These are phyloP conservation scores for Pachypanchax playfairii DNA, from an alignment of 2,113 vertebrate species.

Conservation along the genomic window DNA sequence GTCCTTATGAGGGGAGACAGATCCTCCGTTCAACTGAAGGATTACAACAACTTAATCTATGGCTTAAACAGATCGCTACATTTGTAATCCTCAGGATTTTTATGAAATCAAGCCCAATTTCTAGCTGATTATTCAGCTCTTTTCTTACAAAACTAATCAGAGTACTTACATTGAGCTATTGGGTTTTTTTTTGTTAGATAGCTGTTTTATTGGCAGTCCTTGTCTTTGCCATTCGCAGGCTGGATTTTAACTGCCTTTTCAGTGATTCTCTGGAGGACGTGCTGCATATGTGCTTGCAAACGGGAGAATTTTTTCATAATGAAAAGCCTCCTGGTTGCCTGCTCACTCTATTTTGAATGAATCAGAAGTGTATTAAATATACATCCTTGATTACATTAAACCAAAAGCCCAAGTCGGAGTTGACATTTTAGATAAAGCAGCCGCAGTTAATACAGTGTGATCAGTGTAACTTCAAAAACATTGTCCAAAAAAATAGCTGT, in stretches of 20 bases:
- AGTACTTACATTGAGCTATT: not conserved
- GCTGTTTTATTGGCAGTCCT: slow-evolving; percentile 1
- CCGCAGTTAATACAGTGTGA: not conserved
- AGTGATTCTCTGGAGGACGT: not conserved
- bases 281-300: not conserved
- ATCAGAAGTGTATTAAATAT: not conserved
- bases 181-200: not conserved
- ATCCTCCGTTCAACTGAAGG: not conserved
- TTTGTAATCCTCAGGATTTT: not conserved
- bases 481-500: too few relatives aligned
- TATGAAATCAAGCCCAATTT: not conserved
- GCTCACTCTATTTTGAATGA: not conserved
- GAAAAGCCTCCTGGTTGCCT: not conserved
- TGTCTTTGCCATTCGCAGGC: not conserved
- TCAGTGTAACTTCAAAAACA: too few relatives aligned
- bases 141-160: not conserved
- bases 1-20: not conserved
- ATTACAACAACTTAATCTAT: slow-evolving; percentile 1
- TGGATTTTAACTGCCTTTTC: not conserved
- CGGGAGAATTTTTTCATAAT: not conserved
- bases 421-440: not conserved
- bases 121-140: not conserved
- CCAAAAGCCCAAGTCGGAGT: not conserved
- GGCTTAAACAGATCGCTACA: not conserved
- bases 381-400: not conserved